Conservation (phyloP, 2,113 vertebrate genomes). For the Caranx ignobilis region DNA sequence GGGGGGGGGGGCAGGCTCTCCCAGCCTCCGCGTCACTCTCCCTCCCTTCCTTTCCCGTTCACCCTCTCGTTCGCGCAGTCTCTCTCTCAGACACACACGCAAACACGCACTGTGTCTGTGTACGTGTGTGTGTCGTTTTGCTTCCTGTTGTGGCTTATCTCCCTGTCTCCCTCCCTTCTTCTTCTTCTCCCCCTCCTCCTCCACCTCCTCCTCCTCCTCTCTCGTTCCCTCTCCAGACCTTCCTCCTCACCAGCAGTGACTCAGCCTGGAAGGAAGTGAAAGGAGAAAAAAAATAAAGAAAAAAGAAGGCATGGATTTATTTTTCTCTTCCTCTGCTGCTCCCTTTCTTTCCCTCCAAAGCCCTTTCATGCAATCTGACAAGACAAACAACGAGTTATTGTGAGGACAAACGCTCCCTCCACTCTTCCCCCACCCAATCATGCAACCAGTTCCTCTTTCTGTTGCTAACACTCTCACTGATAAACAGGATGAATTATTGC, state of each 20-base stretch:
- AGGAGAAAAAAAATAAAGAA: conserved; percentile 81
- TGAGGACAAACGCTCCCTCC: conserved; percentile 59
- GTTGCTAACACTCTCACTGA: conserved; percentile 31
- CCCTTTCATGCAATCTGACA: conserved; percentile 85
- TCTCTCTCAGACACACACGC: conserved; percentile 67
- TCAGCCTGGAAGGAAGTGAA: conserved; percentile 95
- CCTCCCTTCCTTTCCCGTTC: conserved; percentile 77
- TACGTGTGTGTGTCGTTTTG: conserved; percentile 59
- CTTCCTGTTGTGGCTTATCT: conserved; percentile 82
- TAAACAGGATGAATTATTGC: conserved; percentile 68
- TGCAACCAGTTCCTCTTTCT: conserved; percentile 63
- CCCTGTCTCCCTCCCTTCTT: conserved; percentile 58
- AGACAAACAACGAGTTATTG: conserved; percentile 87
- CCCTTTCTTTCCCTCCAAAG: conserved; percentile 48
- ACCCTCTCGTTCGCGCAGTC: conserved; percentile 74
- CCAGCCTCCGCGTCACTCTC: conserved; percentile 85
- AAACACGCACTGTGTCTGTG: conserved; percentile 47
- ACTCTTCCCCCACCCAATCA: conserved; percentile 32
- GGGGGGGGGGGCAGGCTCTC: conserved; percentile 79
- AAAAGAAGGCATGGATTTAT: conserved; percentile 83
- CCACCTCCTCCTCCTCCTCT: conserved; percentile 74
- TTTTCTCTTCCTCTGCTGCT: conserved; percentile 59
- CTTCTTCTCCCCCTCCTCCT: conserved; percentile 76
- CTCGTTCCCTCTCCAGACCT: conserved; percentile 88
- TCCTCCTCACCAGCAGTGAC: conserved; percentile 92